Percentiles rank a stretch among this genome's conserved stretches.
phyloP scores from a whole-genome alignment of 1,140 invertebrate species.

The Phortica variegata region DNA sequence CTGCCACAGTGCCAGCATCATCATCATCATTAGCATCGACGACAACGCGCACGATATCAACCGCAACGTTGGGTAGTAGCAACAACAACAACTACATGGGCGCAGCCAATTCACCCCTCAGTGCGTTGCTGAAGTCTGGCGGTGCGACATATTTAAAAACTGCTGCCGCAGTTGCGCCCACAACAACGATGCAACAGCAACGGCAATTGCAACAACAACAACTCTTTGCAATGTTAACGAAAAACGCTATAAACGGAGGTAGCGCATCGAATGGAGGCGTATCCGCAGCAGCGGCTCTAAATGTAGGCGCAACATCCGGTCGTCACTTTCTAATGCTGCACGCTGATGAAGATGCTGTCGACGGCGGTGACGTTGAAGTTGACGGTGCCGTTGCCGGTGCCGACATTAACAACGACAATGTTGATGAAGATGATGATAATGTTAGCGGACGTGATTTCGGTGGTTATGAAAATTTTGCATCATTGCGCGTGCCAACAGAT shows the following conservation, averaged over 20 bases:
- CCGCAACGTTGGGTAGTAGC: too few species aligned
- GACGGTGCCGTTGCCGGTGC: conserved; percentile 24
- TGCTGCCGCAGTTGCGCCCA: conserved; percentile 14
- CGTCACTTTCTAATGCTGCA: conserved; percentile 5
- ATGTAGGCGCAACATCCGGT: conserved; percentile 7
- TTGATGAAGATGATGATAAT: background rate
- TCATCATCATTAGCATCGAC: conserved; percentile 5
- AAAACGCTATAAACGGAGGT: conserved; percentile 24
- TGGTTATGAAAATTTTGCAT: conserved; percentile 28
- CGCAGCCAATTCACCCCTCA: conserved; percentile 27
- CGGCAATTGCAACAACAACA: conserved; percentile 44
- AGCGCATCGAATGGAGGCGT: conserved; percentile 1
- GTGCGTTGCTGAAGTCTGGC: conserved; percentile 35
- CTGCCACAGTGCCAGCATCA: too few species aligned
- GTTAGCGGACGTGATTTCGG: background rate
- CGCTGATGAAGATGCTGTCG: conserved; percentile 24
- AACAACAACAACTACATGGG: background rate
- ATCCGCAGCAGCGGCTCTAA: background rate
- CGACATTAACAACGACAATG: conserved; percentile 2
- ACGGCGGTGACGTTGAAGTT: conserved; percentile 20
- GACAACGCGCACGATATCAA: background rate
- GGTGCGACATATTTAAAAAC: conserved; percentile 8
- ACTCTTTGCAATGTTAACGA: conserved; percentile 44
- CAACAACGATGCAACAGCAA: conserved; percentile 27
- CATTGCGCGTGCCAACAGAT: conserved; percentile 18